Evolutionary conservation across 2,113 vertebrate genomes (phyloP).

Genomic region (Chaenocephalus aceratus): DNA sequence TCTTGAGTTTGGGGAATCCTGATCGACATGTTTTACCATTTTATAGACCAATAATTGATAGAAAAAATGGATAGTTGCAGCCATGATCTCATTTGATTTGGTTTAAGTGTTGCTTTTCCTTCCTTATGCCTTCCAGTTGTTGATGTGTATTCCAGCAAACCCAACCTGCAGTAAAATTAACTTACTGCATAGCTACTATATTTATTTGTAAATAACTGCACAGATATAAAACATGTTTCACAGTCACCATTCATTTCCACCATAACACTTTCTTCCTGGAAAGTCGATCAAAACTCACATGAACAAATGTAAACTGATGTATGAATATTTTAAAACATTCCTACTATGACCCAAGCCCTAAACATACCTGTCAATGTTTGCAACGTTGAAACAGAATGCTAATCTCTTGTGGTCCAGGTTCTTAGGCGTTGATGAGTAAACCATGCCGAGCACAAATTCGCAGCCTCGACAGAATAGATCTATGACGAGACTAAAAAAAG

Average conservation of each 20-base stretch:
- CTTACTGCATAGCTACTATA: too few relatives aligned
- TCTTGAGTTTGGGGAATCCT: too few relatives aligned
- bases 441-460: constrained; percentile 72
- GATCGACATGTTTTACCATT: too few relatives aligned
- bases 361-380: constrained; percentile 79
- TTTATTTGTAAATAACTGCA: too few relatives aligned
- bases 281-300: too few relatives aligned
- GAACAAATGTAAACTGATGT: too few relatives aligned
- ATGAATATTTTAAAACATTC: not conserved
- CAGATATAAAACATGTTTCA: not conserved
- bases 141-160: not conserved
- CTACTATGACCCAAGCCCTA: not conserved
- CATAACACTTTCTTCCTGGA: too few relatives aligned
- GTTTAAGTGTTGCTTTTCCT: not conserved
- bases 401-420: constrained; percentile 81
- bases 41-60: too few relatives aligned
- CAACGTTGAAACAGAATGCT: constrained; percentile 78
- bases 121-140: not conserved
- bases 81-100: not conserved
- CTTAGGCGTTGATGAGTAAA: constrained; percentile 81
- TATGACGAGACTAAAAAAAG: constrained; percentile 66
- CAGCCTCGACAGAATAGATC: constrained; percentile 79
- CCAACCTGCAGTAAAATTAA: not conserved
- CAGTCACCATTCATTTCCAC: not conserved
- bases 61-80: too few relatives aligned